Conservation (phyloP, 2,888 invertebrate species). For the Steinernema carpocapsae region DNA sequence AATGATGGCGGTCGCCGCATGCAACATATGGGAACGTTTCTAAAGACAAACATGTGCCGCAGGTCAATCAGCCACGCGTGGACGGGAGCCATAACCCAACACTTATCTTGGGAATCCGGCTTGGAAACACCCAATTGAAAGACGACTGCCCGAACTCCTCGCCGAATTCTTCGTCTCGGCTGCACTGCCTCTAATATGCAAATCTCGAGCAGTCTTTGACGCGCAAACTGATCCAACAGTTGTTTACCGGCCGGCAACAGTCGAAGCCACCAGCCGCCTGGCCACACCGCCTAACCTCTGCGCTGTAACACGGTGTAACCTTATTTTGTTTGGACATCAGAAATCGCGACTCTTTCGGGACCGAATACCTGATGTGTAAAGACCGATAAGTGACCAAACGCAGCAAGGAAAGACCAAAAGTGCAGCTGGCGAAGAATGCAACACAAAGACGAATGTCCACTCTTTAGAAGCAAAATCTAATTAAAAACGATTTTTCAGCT, state of each 20-base stretch:
- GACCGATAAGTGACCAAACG: not conserved
- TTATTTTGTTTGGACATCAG: constrained; percentile 18
- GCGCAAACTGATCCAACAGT: constrained; percentile 31
- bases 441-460: too few relatives aligned
- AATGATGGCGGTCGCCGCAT: constrained; percentile 23
- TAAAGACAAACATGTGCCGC: too few relatives aligned
- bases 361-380: constrained; percentile 3
- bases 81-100: too few relatives aligned
- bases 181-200: constrained; percentile 16
- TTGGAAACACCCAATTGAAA: not conserved
- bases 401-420: not conserved
- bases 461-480: not conserved
- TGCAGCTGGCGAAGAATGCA: too few relatives aligned
- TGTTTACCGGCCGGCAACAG: not conserved
- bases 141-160: too few relatives aligned
- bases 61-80: too few relatives aligned
- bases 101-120: not conserved
- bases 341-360: not conserved
- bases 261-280: constrained; percentile 17
- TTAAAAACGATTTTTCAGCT: constrained; percentile 2
- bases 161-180: not conserved
- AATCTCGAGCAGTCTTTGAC: not conserved
- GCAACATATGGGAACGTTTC: not conserved
- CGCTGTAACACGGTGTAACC: constrained; percentile 33
- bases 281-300: not conserved